Percentiles rank a stretch among this genome's conserved stretches.
These are phyloP conservation scores for Toxotes chatareus DNA, from an alignment of 2,113 vertebrate species.

Conservation along the genomic window DNA sequence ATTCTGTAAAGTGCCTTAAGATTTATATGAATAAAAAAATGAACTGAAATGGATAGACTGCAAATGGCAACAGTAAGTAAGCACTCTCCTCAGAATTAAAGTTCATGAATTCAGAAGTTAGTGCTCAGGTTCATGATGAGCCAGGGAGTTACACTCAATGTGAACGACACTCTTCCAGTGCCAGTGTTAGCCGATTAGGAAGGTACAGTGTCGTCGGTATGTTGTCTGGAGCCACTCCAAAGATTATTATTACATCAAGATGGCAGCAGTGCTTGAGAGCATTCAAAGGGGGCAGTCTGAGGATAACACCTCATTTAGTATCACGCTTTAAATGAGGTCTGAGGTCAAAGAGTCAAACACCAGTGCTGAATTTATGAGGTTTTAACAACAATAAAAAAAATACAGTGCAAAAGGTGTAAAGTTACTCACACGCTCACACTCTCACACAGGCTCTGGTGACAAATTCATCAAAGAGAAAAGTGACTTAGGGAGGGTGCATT, in stretches of 20 bases:
- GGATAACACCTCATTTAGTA: neutral
- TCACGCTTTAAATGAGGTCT: neutral
- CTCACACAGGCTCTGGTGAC: neutral
- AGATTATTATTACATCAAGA: neutral
- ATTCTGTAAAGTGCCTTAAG: too few relatives aligned
- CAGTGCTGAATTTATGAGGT: neutral
- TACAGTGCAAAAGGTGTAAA: neutral
- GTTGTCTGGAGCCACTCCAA: neutral
- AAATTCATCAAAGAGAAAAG: neutral
- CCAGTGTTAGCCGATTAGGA: constrained; percentile 4
- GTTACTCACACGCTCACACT: neutral
- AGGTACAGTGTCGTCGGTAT: neutral
- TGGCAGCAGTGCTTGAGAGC: neutral
- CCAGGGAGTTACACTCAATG: neutral
- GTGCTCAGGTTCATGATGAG: constrained; percentile 22
- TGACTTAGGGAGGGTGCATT: neutral
- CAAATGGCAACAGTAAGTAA: constrained; percentile 30
- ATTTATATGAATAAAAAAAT: too few relatives aligned
- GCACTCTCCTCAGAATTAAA: constrained; percentile 10
- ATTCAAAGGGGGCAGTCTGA: neutral
- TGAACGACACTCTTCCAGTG: neutral
- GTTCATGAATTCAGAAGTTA: constrained; percentile 9
- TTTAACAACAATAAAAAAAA: neutral
- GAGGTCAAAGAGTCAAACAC: neutral
- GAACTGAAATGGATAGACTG: neutral